Evolutionary conservation across 2,797 vertebrate genomes (phyloP), one percentile per base, ranked within the genome.

Genomic region (Luscinia luscinia): DNA sequence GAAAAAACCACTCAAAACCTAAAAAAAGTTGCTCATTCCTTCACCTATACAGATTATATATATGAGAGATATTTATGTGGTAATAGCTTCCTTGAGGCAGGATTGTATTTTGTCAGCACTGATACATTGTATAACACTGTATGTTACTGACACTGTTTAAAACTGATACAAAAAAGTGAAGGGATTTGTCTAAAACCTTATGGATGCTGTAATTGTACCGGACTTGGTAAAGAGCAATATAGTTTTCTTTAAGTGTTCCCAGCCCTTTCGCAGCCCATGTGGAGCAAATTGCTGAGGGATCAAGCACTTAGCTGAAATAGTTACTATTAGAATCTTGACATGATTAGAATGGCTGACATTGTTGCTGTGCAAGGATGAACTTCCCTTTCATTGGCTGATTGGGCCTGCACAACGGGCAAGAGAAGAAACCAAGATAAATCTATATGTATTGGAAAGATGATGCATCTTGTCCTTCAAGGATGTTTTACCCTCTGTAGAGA

Each of bases 391-490:
- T 84, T 95, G 94, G 45, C 54, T 77, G 75, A 34, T 75, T 66
- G 5, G 91, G 40, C 67, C 69, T 51, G 52, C 59, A 34, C 36
- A 79, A 66, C 51, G 12, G 77, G 17, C 70, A 26, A 57, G 69
- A 72, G 87, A 66, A 79, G 63, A 81, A 94, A 73, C 69, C 27
- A 46, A 41, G 73, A 90, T 81, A 68, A 76, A 86, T 93, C 69
- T 69, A 0, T 54, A 28, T 10, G 38, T 70, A 46, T 80, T 41
- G 61, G 77, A 77, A 84, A 3, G 52, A 46, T 84, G 83, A 67
- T 80, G 49, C 76, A 28, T 91, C 72, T 75, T 75, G 72, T 91
- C 87, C 58, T 91, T 87, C 84, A 91, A 92, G 93, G 82, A 52
- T 5, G 0, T 85, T 66, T 85, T 68, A 41, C 73, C 62, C 66